Evolutionary conservation across 2,113 vertebrate species (phyloP).

Genomic region (Chlamydotis undulata): DNA sequence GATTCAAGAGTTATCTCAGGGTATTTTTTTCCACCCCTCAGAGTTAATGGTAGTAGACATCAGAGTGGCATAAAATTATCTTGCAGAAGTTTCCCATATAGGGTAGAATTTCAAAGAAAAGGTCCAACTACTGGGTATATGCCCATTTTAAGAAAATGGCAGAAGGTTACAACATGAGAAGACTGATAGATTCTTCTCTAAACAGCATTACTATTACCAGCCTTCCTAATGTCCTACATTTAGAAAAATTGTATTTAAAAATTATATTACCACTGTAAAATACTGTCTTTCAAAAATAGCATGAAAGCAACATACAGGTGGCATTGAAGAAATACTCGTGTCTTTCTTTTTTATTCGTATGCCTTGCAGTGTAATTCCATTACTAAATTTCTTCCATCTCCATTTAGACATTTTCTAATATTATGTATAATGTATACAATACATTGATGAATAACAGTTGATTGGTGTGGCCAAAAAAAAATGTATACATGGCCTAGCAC

Average conservation of each 20-base stretch:
- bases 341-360: neutral
- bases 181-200: neutral
- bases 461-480: neutral
- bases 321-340: neutral
- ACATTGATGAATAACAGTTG: neutral
- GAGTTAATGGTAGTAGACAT: neutral
- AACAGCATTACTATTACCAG: neutral
- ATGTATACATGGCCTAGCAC: neutral
- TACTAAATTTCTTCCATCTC: neutral
- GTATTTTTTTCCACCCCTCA: neutral
- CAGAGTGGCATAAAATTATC: neutral
- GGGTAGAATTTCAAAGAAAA: neutral
- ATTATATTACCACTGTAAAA: neutral
- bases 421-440: neutral
- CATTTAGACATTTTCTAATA: neutral
- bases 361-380: neutral
- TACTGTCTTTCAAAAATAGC: neutral
- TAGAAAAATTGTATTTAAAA: neutral
- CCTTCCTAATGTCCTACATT: neutral
- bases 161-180: neutral
- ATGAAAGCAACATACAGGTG: neutral
- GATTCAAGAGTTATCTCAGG: neutral
- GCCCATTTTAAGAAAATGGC: neutral
- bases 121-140: accelerated
- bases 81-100: neutral